phyloP scores from a whole-genome alignment of 2,113 vertebrate genomes.

The Lophius piscatorius region DNA sequence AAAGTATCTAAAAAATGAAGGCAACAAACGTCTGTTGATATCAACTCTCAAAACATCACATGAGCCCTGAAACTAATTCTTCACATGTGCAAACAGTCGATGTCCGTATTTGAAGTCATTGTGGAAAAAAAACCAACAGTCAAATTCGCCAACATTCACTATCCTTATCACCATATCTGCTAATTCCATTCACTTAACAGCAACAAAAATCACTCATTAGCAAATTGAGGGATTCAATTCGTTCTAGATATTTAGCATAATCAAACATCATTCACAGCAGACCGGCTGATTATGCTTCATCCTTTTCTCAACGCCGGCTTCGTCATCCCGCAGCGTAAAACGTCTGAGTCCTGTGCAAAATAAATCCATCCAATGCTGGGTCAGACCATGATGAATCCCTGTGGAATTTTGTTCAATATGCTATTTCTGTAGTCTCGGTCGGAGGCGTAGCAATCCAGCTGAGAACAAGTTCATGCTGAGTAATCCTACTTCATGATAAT shows the following conservation, averaged over 20 bases:
- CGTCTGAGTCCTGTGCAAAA: constrained; percentile 17
- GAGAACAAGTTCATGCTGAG: constrained; percentile 7
- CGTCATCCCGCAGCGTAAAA: constrained; percentile 7
- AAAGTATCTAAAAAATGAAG: background rate
- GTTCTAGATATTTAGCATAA: constrained; percentile 34
- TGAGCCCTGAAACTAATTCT: background rate
- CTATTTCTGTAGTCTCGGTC: constrained; percentile 7
- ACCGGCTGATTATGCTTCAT: background rate
- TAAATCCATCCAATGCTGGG: constrained; percentile 23
- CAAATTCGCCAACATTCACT: background rate
- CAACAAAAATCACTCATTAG: constrained; percentile 7
- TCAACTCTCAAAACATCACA: no score
- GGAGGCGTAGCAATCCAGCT: background rate
- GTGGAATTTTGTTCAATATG: constrained; percentile 11
- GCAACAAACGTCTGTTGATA: background rate
- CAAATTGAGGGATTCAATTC: constrained; percentile 29
- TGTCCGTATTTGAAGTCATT: background rate
- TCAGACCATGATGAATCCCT: constrained; percentile 33
- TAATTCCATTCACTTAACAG: constrained; percentile 8
- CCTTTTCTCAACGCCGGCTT: constrained; percentile 19
- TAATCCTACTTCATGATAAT: constrained; percentile 39
- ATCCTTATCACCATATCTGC: background rate
- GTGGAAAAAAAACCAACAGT: background rate
- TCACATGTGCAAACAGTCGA: background rate
- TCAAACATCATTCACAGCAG: constrained; percentile 5